Conservation (phyloP, 2,888 invertebrate species). For the Caprella mutica region DNA sequence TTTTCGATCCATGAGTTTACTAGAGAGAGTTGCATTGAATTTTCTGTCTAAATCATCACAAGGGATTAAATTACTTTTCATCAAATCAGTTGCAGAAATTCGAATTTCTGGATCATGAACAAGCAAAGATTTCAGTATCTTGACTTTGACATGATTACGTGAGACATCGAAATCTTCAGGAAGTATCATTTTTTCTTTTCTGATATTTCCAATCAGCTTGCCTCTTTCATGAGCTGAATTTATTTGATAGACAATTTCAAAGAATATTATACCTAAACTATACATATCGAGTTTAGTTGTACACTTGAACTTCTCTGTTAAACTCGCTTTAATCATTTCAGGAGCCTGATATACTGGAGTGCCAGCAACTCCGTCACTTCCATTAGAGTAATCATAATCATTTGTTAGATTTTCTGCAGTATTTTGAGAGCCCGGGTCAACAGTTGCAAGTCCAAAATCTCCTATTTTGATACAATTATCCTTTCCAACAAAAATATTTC, state of each 20-base stretch:
- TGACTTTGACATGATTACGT: constrained; percentile 49
- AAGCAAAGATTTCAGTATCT: constrained; percentile 63
- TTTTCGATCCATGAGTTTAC: constrained; percentile 17
- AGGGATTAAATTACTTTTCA: too few relatives aligned
- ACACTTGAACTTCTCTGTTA: constrained; percentile 57
- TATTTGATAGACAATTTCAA: constrained; percentile 84
- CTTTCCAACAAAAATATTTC: constrained; percentile 88
- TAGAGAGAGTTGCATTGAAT: constrained; percentile 23
- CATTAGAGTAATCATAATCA: too few relatives aligned
- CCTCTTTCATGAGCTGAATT: constrained; percentile 81
- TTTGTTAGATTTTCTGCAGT: background rate
- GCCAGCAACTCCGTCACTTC: constrained; percentile 47
- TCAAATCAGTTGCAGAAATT: too few relatives aligned
- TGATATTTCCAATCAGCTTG: constrained; percentile 58
- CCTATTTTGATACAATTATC: constrained; percentile 91
- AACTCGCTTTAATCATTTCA: constrained; percentile 65
- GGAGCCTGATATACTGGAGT: constrained; percentile 93
- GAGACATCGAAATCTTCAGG: constrained; percentile 55
- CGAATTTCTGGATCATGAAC: constrained; percentile 79
- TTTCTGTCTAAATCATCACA: constrained; percentile 63
- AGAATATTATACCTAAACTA: constrained; percentile 79
- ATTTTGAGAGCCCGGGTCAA: constrained; percentile 39
- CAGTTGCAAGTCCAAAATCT: constrained; percentile 92
- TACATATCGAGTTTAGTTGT: constrained; percentile 57
- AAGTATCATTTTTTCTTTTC: constrained; percentile 56